Percentiles rank a stretch among this genome's conserved stretches.
These are phyloP conservation scores for Charadrius vociferus DNA, from an alignment of 2,113 vertebrate genomes.

Conservation along the genomic window DNA sequence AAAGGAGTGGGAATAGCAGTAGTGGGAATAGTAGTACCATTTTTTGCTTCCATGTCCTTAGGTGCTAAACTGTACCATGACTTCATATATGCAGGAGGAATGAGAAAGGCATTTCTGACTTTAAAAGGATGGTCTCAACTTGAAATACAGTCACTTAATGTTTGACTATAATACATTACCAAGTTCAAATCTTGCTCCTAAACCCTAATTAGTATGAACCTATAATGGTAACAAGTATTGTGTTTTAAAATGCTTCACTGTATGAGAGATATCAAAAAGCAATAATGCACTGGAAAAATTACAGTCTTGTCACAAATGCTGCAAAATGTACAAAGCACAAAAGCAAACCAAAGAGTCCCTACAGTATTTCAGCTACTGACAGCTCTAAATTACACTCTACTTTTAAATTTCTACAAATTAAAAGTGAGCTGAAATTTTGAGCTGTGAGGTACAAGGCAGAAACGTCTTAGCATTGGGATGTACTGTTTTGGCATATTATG, in stretches of 20 bases:
- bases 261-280: not conserved
- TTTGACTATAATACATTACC: not conserved
- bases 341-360: not conserved
- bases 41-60: not conserved
- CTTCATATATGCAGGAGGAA: not conserved
- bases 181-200: not conserved
- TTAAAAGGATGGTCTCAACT: not conserved
- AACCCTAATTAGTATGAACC: not conserved
- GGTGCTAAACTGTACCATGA: not conserved
- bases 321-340: not conserved
- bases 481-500: not conserved
- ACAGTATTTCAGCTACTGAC: not conserved
- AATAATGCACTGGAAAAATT: not conserved
- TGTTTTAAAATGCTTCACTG: not conserved
- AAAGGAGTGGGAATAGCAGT: not conserved
- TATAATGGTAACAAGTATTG: not conserved
- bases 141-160: not conserved
- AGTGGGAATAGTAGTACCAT: not conserved
- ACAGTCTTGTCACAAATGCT: not conserved
- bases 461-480: not conserved
- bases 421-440: not conserved
- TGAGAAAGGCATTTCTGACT: not conserved
- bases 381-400: not conserved
- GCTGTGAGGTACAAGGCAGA: not conserved
- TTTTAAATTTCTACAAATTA: not conserved